Evolutionary conservation across 2,888 invertebrate species (phyloP).

Genomic region (Chrysolina americana): DNA sequence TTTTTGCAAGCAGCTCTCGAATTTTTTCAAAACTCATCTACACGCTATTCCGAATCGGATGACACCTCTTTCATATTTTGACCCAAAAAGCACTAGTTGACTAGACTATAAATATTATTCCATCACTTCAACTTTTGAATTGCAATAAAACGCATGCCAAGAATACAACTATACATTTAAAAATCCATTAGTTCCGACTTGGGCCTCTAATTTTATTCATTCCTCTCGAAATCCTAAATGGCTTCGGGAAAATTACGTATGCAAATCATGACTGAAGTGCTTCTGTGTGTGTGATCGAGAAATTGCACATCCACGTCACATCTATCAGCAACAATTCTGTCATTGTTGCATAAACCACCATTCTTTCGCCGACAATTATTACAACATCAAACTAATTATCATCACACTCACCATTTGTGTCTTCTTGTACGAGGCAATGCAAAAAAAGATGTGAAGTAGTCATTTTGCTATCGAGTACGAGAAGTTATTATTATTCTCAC

Average conservation of each 20-base stretch:
- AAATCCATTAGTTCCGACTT: too few species aligned
- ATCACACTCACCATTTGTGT: slow-evolving; percentile 51
- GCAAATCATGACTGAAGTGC: slow-evolving; percentile 14
- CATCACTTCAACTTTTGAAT: too few species aligned
- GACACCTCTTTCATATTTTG: too few species aligned
- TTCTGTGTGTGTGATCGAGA: background rate
- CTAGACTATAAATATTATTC: too few species aligned
- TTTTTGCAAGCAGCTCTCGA: too few species aligned
- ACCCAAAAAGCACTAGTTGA: too few species aligned
- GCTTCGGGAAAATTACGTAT: background rate
- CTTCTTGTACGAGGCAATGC: slow-evolving; percentile 39
- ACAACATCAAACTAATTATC: slow-evolving; percentile 4
- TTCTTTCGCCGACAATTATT: background rate
- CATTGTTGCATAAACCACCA: slow-evolving; percentile 5
- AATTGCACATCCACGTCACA: slow-evolving; percentile 4
- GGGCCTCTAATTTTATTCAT: background rate
- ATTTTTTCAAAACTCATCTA: too few species aligned
- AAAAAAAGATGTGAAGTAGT: slow-evolving; percentile 4
- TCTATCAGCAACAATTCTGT: background rate
- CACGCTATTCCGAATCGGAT: too few species aligned
- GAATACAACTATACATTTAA: too few species aligned
- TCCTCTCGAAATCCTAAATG: background rate
- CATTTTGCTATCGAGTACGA: background rate
- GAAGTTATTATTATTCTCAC: background rate
- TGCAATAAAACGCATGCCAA: too few species aligned